phyloP scores from a whole-genome alignment of 2,888 invertebrate species.

The Chrysodeixis includens region DNA sequence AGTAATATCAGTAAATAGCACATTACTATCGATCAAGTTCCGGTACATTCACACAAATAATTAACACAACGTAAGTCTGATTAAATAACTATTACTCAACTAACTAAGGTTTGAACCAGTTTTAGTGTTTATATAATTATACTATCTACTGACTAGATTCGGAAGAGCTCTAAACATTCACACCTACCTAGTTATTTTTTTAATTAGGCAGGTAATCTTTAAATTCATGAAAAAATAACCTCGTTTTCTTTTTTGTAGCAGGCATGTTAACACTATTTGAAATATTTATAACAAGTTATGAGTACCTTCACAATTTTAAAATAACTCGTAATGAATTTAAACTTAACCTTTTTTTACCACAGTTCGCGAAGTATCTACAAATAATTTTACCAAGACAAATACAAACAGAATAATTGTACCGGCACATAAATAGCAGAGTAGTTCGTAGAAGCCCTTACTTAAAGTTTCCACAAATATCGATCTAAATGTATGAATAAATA shows the following conservation, averaged over 20 bases:
- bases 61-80: conserved; percentile 8
- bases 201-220: neutral
- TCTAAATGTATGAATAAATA: conserved; percentile 8
- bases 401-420: neutral
- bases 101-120: neutral
- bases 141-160: neutral
- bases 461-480: conserved; percentile 1
- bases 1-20: neutral
- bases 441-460: neutral
- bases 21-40: neutral
- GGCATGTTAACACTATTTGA: neutral
- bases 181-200: neutral
- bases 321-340: no score
- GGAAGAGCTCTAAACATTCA: neutral
- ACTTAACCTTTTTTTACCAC: no score
- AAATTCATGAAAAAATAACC: no score
- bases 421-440: neutral
- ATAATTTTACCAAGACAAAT: no score
- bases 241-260: no score
- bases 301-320: neutral
- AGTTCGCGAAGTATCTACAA: no score
- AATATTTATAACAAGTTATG: neutral
- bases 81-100: conserved; percentile 2
- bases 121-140: conserved; percentile 5
- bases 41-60: conserved; percentile 7